Conservation (phyloP, 2,888 invertebrate genomes). For the Stenurella melanura region DNA sequence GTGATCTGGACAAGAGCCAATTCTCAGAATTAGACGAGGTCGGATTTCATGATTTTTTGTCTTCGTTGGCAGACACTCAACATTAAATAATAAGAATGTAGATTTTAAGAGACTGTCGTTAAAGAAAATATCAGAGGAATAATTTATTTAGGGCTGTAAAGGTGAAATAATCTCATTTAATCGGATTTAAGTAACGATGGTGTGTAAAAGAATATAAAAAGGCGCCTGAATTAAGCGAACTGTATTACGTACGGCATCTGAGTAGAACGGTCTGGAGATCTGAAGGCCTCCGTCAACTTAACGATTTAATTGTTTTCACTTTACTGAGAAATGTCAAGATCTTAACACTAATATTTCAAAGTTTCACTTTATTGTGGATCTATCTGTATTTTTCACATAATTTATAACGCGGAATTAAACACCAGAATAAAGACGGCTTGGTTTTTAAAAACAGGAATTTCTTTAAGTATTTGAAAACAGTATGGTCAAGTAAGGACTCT, state of each 20-base stretch:
- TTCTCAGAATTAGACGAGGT: slow-evolving; percentile 1
- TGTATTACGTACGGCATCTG: not conserved
- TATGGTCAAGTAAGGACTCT: no score
- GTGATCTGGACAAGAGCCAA: slow-evolving; percentile 4
- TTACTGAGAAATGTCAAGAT: no score
- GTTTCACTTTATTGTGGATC: no score
- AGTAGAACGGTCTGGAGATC: not conserved
- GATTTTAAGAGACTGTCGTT: not conserved
- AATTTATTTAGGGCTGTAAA: slow-evolving; percentile 1
- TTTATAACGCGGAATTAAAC: no score
- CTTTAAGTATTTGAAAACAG: no score
- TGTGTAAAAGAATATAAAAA: not conserved
- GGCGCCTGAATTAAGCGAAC: not conserved
- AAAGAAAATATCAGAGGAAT: slow-evolving; percentile 3
- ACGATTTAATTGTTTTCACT: no score
- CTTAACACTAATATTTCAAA: no score
- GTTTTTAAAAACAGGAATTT: no score
- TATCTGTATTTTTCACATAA: no score
- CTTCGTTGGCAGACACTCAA: slow-evolving; percentile 3
- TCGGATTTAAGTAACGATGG: not conserved
- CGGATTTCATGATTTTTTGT: not conserved
- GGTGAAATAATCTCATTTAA: slow-evolving; percentile 1
- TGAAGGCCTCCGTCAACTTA: no score
- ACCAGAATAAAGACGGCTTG: no score
- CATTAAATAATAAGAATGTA: slow-evolving; percentile 15